Percentiles rank a stretch among this genome's conserved stretches.
Conservation (phyloP, 2,113 vertebrate genomes). For the Chlorodrepanis virens region DNA sequence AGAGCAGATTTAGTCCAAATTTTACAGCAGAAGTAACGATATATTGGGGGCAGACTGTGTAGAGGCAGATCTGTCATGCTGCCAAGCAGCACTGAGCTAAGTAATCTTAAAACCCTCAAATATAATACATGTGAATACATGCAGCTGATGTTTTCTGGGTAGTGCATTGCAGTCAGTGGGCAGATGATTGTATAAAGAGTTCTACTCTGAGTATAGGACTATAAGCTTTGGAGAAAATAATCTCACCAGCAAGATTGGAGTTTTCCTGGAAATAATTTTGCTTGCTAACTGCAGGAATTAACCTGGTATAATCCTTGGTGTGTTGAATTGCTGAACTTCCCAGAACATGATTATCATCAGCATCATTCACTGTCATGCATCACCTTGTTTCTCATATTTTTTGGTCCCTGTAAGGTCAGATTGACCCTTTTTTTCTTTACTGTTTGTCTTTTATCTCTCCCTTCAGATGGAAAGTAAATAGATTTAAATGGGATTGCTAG, state of each 20-base stretch:
- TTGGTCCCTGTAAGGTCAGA: background rate
- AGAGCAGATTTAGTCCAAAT: background rate
- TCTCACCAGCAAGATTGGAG: background rate
- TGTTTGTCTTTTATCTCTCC: background rate
- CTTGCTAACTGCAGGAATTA: background rate
- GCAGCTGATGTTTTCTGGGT: background rate
- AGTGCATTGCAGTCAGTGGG: background rate
- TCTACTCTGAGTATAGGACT: background rate
- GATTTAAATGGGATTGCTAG: background rate
- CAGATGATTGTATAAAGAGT: background rate
- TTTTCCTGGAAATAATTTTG: conserved; percentile 33
- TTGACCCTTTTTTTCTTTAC: background rate
- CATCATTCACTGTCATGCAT: background rate
- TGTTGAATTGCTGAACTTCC: background rate
- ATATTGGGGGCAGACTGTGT: background rate
- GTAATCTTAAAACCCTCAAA: background rate
- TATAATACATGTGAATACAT: background rate
- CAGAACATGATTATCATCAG: background rate
- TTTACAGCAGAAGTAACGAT: background rate
- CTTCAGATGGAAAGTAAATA: background rate
- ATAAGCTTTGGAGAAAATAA: background rate
- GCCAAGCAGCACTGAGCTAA: background rate
- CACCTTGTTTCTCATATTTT: background rate
- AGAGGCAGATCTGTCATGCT: background rate
- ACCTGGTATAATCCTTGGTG: background rate